Evolutionary conservation across 1,140 invertebrate genomes (phyloP).

Genomic region (Hyles euphorbiae): DNA sequence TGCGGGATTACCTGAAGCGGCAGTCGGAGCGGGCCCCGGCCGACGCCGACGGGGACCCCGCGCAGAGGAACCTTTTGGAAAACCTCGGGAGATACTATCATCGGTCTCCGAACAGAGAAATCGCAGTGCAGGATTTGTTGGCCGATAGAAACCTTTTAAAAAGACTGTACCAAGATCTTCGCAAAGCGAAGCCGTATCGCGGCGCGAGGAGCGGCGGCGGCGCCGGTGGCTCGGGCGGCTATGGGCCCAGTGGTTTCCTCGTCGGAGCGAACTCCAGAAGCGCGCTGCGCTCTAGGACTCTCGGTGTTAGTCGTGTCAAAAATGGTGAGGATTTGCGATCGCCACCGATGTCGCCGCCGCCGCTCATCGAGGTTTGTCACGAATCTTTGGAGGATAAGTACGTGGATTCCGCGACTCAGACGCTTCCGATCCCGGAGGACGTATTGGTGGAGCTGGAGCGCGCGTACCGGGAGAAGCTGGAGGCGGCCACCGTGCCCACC

Average conservation of each 20-base stretch:
- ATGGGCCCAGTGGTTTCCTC: constrained; percentile 34
- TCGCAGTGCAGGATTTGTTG: constrained; percentile 82
- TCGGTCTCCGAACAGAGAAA: constrained; percentile 79
- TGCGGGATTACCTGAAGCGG: constrained; percentile 77
- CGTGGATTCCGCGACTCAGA: constrained; percentile 78
- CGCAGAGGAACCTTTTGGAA: constrained; percentile 79
- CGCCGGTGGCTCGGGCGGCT: constrained; percentile 35
- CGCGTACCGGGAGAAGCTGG: constrained; percentile 51
- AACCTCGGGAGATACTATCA: constrained; percentile 81
- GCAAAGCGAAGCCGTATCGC: constrained; percentile 81
- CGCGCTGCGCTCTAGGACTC: constrained; percentile 50
- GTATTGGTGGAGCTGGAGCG: constrained; percentile 72
- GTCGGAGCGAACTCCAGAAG: constrained; percentile 45
- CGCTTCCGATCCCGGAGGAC: constrained; percentile 76
- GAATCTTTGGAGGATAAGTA: constrained; percentile 76
- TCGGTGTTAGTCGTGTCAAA: constrained; percentile 42
- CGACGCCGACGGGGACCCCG: constrained; percentile 70
- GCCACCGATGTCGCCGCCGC: constrained; percentile 77
- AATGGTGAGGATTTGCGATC: constrained; percentile 59
- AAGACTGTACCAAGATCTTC: constrained; percentile 82
- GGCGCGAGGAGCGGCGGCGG: constrained; percentile 57
- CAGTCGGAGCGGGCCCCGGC: constrained; percentile 40
- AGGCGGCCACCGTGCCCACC: constrained; percentile 47
- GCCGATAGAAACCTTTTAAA: constrained; percentile 83
- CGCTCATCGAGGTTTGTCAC: constrained; percentile 80